phyloP scores from a whole-genome alignment of 2,797 vertebrate species.

The Characodon lateralis region DNA sequence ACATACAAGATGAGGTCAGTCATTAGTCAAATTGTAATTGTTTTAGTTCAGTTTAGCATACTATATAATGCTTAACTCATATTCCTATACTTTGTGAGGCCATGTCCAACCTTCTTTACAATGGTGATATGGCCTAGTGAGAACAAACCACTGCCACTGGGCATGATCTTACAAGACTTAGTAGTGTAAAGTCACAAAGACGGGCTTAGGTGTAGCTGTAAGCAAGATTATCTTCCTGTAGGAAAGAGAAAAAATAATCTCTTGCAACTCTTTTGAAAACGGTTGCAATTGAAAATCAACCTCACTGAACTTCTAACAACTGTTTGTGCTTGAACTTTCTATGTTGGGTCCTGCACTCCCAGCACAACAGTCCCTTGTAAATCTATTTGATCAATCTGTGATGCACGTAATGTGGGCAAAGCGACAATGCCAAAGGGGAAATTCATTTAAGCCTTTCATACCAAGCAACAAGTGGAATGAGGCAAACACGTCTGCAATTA shows the following conservation, averaged over 20 bases:
- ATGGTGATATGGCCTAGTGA: constrained; percentile 53
- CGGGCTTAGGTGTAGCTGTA: constrained; percentile 67
- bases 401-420: constrained; percentile 33
- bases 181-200: constrained; percentile 63
- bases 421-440: constrained; percentile 38
- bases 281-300: constrained; percentile 32
- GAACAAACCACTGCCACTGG: constrained; percentile 64
- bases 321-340: constrained; percentile 40
- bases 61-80: constrained; percentile 44
- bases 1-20: constrained; percentile 28
- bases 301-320: constrained; percentile 21
- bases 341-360: constrained; percentile 29
- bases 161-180: constrained; percentile 62
- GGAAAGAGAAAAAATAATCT: constrained; percentile 21
- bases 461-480: constrained; percentile 44
- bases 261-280: constrained; percentile 42
- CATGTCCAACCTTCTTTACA: constrained; percentile 36
- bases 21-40: constrained; percentile 67
- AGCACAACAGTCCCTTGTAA: constrained; percentile 20
- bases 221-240: constrained; percentile 36
- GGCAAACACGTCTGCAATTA: constrained; percentile 49
- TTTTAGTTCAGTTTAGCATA: constrained; percentile 41
- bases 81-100: constrained; percentile 54
- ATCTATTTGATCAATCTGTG: constrained; percentile 52
- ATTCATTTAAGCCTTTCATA: constrained; percentile 42